Percentiles rank a stretch among this genome's conserved stretches.
These are phyloP conservation scores for Willisornis vidua DNA, from an alignment of 2,113 vertebrate genomes.

Conservation along the genomic window DNA sequence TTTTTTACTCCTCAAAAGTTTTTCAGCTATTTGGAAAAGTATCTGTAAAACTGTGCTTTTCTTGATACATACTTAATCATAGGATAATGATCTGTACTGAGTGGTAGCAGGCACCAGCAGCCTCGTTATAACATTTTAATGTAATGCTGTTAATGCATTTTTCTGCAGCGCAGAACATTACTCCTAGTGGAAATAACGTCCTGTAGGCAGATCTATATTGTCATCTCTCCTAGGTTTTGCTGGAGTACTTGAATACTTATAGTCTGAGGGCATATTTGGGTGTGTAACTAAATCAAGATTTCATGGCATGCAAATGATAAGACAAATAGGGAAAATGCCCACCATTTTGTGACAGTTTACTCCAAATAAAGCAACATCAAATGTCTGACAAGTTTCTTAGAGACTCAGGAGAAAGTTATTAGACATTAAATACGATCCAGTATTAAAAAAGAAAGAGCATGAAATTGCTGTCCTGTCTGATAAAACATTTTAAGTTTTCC, in stretches of 20 bases:
- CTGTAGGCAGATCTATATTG: slow-evolving; percentile 33
- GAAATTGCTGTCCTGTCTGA: slow-evolving; percentile 58
- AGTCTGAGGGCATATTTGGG: slow-evolving; percentile 26
- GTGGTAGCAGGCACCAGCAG: slow-evolving; percentile 9
- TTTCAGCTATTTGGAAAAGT: neutral
- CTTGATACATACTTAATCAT: slow-evolving; percentile 23
- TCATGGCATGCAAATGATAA: slow-evolving; percentile 57
- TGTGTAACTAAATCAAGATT: slow-evolving; percentile 57
- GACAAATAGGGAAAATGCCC: slow-evolving; percentile 18
- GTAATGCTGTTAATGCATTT: slow-evolving; percentile 37
- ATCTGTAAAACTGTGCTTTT: neutral
- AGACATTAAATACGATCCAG: slow-evolving; percentile 57
- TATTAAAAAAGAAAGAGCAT: slow-evolving; percentile 57
- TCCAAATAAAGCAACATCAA: slow-evolving; percentile 59
- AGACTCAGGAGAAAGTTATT: slow-evolving; percentile 44
- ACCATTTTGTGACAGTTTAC: slow-evolving; percentile 56
- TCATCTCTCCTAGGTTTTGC: slow-evolving; percentile 34
- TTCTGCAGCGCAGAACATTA: slow-evolving; percentile 42
- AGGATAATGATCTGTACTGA: slow-evolving; percentile 20
- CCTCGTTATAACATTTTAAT: slow-evolving; percentile 45
- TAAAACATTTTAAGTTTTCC: slow-evolving; percentile 61
- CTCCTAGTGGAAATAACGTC: slow-evolving; percentile 22
- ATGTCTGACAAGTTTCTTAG: slow-evolving; percentile 49
- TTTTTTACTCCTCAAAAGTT: neutral
- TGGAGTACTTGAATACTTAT: slow-evolving; percentile 15